Evolutionary conservation across 2,113 vertebrate species (phyloP), one percentile per base, ranked within the genome.

Genomic region (Arvicanthis niloticus): DNA sequence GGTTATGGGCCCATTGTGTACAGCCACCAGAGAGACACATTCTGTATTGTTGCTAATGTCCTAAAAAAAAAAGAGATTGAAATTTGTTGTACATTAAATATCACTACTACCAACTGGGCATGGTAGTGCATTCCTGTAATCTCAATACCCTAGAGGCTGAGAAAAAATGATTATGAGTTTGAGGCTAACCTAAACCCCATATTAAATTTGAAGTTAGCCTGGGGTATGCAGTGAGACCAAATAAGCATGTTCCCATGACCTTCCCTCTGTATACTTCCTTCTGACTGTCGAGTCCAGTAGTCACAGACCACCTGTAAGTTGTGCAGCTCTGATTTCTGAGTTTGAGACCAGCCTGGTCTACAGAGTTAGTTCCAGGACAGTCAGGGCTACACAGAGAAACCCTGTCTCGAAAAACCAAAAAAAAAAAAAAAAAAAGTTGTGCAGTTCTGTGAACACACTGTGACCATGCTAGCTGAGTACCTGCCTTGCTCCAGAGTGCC

Each of bases 11-110:
- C 26, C 4, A 0, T 68, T n/a, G 10, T n/a, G 7, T 78, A 68
- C 17, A 34, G 89, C 58, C 70, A 85, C 48, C 80, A 48, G 56
- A 26, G 89, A 67, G 22, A 70, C 42, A 40, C 0, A 31, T 60
- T 85, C 89, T 81, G 24, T 58, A 51, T 91, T 90, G 58, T 51
- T 82, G 34, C 56, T 91, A 21, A 40, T 40, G 6, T 40, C 77
- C 78, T 75, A 31, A 84, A 58, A 68, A 81, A 75, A 48, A 81
- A 77, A 88, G 85, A 89, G 80, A 86, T 40, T 10, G 37, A 85
- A 96, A 68, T 95, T 22, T 86, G 91, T 65, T 40, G 37, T 42
- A 58, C 51, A 6, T 91, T 40, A 60, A 89, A 72, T 73, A 51
- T 93, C 40, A 91, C 76, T 6, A 72, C 58, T 62, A 22, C 37